Base-by-base conservation (phyloP, 2,888 invertebrate genomes). In the Drosophila barbarae region DNA sequence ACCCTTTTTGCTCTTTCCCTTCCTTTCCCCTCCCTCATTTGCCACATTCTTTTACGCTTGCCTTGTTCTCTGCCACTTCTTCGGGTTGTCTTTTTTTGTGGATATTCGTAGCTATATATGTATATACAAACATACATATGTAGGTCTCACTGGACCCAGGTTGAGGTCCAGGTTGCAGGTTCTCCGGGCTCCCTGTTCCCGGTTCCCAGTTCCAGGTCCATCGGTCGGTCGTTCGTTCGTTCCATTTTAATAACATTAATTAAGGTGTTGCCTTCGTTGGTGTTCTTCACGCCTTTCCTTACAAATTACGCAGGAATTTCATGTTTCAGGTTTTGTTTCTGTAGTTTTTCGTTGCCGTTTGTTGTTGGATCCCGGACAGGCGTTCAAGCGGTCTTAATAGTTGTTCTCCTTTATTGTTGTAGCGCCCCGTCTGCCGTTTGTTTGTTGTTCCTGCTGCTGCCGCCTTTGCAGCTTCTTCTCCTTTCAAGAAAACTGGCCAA, bases 211-310 rank as follows among this genome's bases (percentile, higher is more conserved):
- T 28, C 42, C 54, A 54, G 78, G 55, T 63, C 36, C 59, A 53
- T 53, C 41, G 42, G 69, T 69, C 72, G 64, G 77, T 77, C 73
- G 76, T 73, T 79, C 81, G 79, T 83, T 84, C 85, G 75, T 86
- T 84, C 78, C 84, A 86, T 86, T 87, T 87, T 88, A 88, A 88
- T 88, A 87, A 88, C 88, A 88, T 88, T 88, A 88, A 88, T 88
- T 88, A 88, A 87, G 87, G 87, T 87, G 87, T 88, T 88, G 88
- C 88, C 90, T 88, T 89, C 90, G 90, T 90, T 89, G 90, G 90
- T 90, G 90, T 90, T 90, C 90, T 89, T 90, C 90, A 90, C 90
- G 90, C 90, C 90, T 90, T 87, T 86, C 86, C 85, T 84, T 87
- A 87, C 87, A 89, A 89, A 89, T 89, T 89, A 88, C 88, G 88